These are phyloP conservation scores for Drosophila neocordata DNA, from an alignment of 1,140 invertebrate genomes.

Conservation along the genomic window DNA sequence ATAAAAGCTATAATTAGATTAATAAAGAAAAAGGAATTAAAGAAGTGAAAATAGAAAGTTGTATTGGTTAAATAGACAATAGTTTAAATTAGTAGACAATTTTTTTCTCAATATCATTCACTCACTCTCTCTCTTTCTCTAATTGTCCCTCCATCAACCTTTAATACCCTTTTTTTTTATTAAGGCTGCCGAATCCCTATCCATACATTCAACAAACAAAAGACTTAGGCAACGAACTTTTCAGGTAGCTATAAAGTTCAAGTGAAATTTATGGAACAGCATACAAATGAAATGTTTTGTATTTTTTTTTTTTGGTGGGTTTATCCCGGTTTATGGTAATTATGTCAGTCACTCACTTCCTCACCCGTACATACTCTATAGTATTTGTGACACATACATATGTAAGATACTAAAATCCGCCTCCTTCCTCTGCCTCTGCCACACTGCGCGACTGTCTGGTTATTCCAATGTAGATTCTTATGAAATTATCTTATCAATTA, in stretches of 20 bases:
- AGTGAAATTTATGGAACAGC: slow-evolving; percentile 20
- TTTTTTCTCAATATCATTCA: neutral
- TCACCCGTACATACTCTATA: slow-evolving; percentile 18
- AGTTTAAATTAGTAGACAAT: too few species aligned
- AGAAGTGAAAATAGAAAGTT: too few species aligned
- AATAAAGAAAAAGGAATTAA: too few species aligned
- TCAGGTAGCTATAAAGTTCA: slow-evolving; percentile 67
- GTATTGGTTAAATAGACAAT: too few species aligned
- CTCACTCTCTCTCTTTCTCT: neutral
- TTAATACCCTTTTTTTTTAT: neutral
- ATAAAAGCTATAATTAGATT: too few species aligned
- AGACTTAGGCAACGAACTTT: slow-evolving; percentile 70
- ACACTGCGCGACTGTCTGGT: slow-evolving; percentile 24
- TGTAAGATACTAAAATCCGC: slow-evolving; percentile 31
- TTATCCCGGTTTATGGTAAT: slow-evolving; percentile 55
- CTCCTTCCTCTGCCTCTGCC: slow-evolving; percentile 27
- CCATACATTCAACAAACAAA: slow-evolving; percentile 44
- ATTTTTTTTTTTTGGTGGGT: slow-evolving; percentile 29
- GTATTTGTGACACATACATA: slow-evolving; percentile 39
- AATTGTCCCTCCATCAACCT: neutral
- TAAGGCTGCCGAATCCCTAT: neutral
- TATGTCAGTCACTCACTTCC: slow-evolving; percentile 47
- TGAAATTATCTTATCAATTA: slow-evolving; percentile 68
- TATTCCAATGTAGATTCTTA: slow-evolving; percentile 57
- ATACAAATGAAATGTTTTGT: slow-evolving; percentile 21